Percentiles rank a stretch among this genome's conserved stretches.
These are phyloP conservation scores for Odontomyia ornata DNA, from an alignment of 2,888 invertebrate species.

Conservation along the genomic window DNA sequence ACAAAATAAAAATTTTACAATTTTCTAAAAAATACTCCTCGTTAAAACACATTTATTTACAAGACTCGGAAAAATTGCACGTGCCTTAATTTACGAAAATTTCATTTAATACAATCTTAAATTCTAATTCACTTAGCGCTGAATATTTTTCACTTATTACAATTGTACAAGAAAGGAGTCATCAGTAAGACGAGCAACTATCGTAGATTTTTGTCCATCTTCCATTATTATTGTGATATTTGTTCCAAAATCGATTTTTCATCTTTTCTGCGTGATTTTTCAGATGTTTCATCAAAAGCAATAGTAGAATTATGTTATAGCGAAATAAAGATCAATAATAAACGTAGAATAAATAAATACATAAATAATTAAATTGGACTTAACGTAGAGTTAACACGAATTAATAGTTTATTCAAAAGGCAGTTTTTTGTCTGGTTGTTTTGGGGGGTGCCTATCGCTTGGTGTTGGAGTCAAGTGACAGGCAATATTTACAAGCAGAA, in stretches of 20 bases:
- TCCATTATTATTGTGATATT: slow-evolving; percentile 12
- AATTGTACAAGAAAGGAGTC: slow-evolving; percentile 36
- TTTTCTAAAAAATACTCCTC: background rate
- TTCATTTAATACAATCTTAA: background rate
- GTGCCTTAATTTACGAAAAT: slow-evolving; percentile 36
- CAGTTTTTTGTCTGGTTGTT: slow-evolving; percentile 44
- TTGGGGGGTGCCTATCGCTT: background rate
- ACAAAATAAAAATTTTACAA: background rate
- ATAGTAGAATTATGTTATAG: slow-evolving; percentile 33
- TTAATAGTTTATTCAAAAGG: slow-evolving; percentile 29
- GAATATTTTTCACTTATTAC: background rate
- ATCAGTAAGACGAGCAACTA: background rate
- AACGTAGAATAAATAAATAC: slow-evolving; percentile 39
- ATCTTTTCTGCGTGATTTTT: background rate
- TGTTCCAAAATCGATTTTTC: slow-evolving; percentile 23
- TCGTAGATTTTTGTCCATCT: background rate
- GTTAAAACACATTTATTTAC: slow-evolving; percentile 24
- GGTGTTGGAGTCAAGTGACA: background rate
- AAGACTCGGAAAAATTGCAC: slow-evolving; percentile 40
- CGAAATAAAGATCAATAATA: slow-evolving; percentile 25
- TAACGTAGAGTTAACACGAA: background rate
- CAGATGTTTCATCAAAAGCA: background rate
- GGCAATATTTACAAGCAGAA: slow-evolving; percentile 5
- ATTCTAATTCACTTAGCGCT: slow-evolving; percentile 8
- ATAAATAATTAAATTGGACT: slow-evolving; percentile 37